Percentiles rank a stretch among this genome's conserved stretches.
Conservation (phyloP, 2,888 invertebrate genomes). For the Calliphora vomitoria region DNA sequence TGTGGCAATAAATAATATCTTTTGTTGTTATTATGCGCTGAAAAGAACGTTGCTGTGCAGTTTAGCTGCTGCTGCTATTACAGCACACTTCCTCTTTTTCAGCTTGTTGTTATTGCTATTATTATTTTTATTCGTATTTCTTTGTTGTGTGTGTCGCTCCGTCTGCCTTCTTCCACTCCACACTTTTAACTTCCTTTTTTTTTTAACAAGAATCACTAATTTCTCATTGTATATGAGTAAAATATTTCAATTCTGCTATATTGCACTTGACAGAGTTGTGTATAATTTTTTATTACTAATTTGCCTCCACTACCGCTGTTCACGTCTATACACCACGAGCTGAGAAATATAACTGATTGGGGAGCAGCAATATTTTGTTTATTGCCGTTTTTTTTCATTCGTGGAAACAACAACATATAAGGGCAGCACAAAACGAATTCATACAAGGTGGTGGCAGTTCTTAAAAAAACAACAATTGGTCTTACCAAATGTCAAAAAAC, state of each 20-base stretch:
- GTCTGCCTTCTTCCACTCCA: constrained; percentile 38
- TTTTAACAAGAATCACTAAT: constrained; percentile 15
- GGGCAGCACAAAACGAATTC: constrained; percentile 47
- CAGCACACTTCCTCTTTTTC: constrained; percentile 62
- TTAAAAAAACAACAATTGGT: too few species aligned
- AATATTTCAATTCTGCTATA: constrained; percentile 8
- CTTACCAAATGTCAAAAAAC: too few species aligned
- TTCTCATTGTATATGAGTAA: constrained; percentile 16
- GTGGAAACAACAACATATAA: constrained; percentile 44
- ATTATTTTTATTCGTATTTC: constrained; percentile 27
- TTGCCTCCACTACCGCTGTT: background rate
- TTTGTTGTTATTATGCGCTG: constrained; percentile 59
- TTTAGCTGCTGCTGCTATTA: constrained; percentile 35
- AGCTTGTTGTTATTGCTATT: constrained; percentile 32
- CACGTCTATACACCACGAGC: constrained; percentile 59
- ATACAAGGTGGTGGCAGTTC: too few species aligned
- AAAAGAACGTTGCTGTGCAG: constrained; percentile 28
- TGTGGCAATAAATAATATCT: constrained; percentile 41
- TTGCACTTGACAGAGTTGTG: constrained; percentile 24
- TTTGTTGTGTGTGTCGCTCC: constrained; percentile 8
- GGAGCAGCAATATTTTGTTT: constrained; percentile 64
- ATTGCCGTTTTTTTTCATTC: constrained; percentile 28
- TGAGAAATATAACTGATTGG: constrained; percentile 67
- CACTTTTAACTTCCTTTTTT: constrained; percentile 42
- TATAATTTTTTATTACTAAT: background rate